A percentile compares a stretch with the other conserved stretches of the same genome.
Conservation (phyloP, 2,113 vertebrate species). For the Phoxinus phoxinus region DNA sequence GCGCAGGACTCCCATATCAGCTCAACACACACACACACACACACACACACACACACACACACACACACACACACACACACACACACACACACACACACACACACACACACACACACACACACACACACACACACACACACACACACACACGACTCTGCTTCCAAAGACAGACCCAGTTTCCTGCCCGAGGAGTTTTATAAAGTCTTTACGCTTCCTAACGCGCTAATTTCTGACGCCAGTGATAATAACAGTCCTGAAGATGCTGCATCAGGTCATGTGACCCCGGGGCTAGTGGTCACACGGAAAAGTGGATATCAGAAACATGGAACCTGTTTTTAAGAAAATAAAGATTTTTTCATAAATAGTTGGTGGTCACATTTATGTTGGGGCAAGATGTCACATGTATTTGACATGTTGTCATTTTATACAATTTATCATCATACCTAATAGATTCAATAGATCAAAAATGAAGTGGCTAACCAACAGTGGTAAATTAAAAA, state of each 20-base stretch:
- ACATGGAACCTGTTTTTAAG: neutral
- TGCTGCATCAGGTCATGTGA: neutral
- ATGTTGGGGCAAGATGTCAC: neutral
- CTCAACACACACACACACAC: neutral
- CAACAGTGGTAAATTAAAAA: neutral
- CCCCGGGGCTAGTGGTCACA: neutral
- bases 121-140: neutral
- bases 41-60: neutral
- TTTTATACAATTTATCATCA: neutral
- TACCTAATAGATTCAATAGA: no score
- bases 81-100: neutral
- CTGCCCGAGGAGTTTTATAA: constrained; percentile 18
- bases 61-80: no score
- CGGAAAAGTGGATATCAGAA: neutral
- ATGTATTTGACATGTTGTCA: neutral
- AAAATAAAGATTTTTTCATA: neutral
- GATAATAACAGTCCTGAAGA: neutral
- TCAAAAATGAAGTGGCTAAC: no score
- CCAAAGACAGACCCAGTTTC: constrained; percentile 31
- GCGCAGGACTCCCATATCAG: constrained; percentile 11
- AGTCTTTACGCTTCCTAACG: neutral
- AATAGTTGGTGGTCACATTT: neutral
- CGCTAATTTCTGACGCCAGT: neutral
- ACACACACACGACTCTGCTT: neutral
- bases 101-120: no score